A percentile compares a stretch with the other conserved stretches of the same genome.
Conservation (phyloP, 2,113 vertebrate genomes). For the Orientallactaga bullata region DNA sequence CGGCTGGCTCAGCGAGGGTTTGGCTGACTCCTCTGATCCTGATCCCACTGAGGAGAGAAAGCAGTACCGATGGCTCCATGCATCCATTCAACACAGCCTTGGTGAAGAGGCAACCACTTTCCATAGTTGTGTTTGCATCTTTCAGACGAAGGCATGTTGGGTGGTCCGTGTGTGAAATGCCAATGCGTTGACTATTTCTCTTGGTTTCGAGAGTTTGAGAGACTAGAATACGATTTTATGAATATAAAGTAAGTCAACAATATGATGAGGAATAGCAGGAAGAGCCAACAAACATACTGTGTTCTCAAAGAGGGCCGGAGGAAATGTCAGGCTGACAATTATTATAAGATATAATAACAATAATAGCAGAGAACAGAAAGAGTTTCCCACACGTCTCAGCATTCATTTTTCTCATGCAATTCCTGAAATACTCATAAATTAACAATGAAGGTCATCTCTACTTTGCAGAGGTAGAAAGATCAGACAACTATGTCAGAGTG, state of each 20-base stretch:
- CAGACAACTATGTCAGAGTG: too few species aligned
- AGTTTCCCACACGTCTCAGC: background rate
- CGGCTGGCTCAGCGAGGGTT: background rate
- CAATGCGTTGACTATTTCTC: background rate
- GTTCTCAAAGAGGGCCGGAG: background rate
- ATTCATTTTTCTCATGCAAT: background rate
- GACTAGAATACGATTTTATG: background rate
- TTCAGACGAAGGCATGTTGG: background rate
- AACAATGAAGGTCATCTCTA: background rate
- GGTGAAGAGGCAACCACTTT: background rate
- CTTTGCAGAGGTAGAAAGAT: background rate
- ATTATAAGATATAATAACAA: background rate
- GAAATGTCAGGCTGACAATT: background rate
- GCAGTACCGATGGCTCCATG: background rate
- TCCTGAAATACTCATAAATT: background rate
- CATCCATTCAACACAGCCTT: background rate
- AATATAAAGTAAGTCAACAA: background rate
- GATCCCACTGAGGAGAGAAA: background rate
- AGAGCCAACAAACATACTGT: background rate
- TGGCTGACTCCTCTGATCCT: background rate
- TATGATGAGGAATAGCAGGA: background rate
- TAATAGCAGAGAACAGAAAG: background rate
- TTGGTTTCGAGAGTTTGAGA: background rate
- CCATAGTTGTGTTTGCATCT: background rate
- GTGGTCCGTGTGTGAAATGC: background rate